These are phyloP conservation scores for Calonectris borealis DNA, from an alignment of 2,113 vertebrate genomes.

Conservation along the genomic window DNA sequence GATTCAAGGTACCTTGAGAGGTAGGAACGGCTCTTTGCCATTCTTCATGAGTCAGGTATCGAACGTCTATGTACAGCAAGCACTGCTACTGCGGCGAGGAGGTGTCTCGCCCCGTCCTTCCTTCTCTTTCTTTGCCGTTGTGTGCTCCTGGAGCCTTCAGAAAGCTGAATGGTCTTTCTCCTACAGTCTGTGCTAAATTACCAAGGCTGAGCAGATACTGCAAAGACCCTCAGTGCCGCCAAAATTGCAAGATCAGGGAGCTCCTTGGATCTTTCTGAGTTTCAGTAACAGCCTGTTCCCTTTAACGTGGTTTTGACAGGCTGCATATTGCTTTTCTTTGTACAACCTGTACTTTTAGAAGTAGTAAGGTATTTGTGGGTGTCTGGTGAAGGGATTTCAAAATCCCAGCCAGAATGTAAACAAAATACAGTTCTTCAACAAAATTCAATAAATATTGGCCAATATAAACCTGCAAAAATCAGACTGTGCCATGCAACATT, in stretches of 20 bases:
- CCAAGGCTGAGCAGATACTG: not conserved
- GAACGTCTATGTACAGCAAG: not conserved
- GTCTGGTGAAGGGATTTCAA: conserved; percentile 59
- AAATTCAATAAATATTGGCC: conserved; percentile 64
- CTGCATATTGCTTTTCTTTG: conserved; percentile 53
- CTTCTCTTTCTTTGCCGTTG: not conserved
- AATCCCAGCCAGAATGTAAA: conserved; percentile 71
- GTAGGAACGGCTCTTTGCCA: not conserved
- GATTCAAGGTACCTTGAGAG: too few relatives aligned
- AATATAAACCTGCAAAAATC: conserved; percentile 57
- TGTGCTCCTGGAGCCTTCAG: not conserved
- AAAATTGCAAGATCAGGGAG: not conserved
- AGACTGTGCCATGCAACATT: conserved; percentile 48
- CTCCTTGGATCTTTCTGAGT: not conserved
- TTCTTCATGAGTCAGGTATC: not conserved
- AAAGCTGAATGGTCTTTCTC: not conserved
- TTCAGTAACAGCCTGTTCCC: not conserved
- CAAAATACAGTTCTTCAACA: conserved; percentile 64
- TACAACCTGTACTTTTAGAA: conserved; percentile 59
- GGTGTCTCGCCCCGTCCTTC: not conserved
- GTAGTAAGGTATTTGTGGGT: conserved; percentile 52
- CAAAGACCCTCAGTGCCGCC: not conserved
- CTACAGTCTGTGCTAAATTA: not conserved
- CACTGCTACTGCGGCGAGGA: not conserved
- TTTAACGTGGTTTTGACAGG: not conserved